Percentiles rank a stretch among this genome's conserved stretches.
phyloP scores from a whole-genome alignment of 2,113 vertebrate species.

The Tapirus terrestris region DNA sequence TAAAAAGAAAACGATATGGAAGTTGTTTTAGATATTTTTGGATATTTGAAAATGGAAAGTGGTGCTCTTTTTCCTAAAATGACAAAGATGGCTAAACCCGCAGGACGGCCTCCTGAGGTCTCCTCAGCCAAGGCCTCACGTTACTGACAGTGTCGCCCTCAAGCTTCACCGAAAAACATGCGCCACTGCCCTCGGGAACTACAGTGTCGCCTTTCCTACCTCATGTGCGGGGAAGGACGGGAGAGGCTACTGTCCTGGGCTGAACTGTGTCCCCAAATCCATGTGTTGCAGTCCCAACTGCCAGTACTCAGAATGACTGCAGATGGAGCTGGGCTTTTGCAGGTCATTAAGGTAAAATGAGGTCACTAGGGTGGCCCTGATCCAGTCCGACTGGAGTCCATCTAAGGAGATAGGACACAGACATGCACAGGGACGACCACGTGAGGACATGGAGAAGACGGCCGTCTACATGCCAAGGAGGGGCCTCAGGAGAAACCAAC shows the following conservation, averaged over 20 bases:
- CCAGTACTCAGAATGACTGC: not conserved
- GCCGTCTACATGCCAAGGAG: not conserved
- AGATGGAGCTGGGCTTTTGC: rapidly evolving
- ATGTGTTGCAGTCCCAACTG: rapidly evolving
- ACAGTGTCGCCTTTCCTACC: not conserved
- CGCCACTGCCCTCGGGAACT: rapidly evolving
- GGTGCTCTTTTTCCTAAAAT: not conserved
- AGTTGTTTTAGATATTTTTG: not conserved
- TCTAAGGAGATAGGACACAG: not conserved
- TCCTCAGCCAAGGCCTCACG: not conserved
- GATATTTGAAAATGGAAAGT: not conserved
- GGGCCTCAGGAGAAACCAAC: not conserved
- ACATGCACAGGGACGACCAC: rapidly evolving
- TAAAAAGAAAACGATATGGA: not conserved
- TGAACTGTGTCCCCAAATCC: no score
- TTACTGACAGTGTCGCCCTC: rapidly evolving
- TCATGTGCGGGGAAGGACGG: rapidly evolving
- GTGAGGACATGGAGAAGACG: not conserved
- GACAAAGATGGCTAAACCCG: not conserved
- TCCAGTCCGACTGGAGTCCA: not conserved
- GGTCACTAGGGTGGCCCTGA: not conserved
- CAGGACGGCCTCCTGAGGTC: no score
- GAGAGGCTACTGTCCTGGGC: not conserved
- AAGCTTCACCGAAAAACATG: not conserved
- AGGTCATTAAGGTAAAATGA: not conserved